Percentiles rank a stretch among this genome's conserved stretches.
Conservation (phyloP, 1,140 invertebrate species). For the Alviniconcha marisindica region DNA sequence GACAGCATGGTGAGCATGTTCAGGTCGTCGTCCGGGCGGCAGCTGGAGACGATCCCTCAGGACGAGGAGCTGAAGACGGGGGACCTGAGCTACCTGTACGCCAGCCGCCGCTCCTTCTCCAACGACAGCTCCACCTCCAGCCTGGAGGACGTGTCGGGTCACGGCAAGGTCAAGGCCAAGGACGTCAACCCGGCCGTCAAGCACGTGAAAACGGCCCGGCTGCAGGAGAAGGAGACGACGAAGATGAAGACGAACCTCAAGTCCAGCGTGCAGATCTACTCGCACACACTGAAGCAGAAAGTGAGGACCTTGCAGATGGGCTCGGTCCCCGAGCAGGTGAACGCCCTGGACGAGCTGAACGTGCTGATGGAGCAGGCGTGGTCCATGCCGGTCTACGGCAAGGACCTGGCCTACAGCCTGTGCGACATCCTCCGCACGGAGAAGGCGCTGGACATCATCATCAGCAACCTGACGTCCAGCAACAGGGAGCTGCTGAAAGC, state of each 20-base stretch:
- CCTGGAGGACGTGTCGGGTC: conserved; percentile 38
- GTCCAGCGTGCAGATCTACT: conserved; percentile 56
- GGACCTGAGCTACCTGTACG: conserved; percentile 50
- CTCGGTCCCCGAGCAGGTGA: conserved; percentile 53
- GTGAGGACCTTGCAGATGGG: conserved; percentile 55
- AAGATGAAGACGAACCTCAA: conserved; percentile 49
- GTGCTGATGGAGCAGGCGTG: conserved; percentile 83
- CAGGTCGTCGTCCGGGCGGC: conserved; percentile 45
- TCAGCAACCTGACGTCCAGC: conserved; percentile 63
- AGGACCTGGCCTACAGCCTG: conserved; percentile 79
- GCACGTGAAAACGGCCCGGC: not conserved
- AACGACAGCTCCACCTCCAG: conserved; percentile 52
- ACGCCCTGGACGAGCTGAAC: conserved; percentile 58
- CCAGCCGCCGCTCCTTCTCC: conserved; percentile 48
- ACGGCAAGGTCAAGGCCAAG: conserved; percentile 33
- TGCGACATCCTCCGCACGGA: conserved; percentile 91
- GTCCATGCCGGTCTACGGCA: conserved; percentile 94
- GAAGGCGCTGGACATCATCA: conserved; percentile 91
- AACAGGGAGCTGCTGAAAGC: conserved; percentile 66
- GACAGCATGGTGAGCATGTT: conserved; percentile 46
- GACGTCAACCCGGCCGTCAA: conserved; percentile 1
- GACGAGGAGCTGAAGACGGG: conserved; percentile 57
- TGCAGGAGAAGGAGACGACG: conserved; percentile 31
- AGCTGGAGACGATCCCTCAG: conserved; percentile 57
- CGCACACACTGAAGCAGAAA: conserved; percentile 54